Evolutionary conservation across 2,888 invertebrate species (phyloP), one percentile per base, ranked within the genome.

Genomic region (Kryphioiulus occultus): DNA sequence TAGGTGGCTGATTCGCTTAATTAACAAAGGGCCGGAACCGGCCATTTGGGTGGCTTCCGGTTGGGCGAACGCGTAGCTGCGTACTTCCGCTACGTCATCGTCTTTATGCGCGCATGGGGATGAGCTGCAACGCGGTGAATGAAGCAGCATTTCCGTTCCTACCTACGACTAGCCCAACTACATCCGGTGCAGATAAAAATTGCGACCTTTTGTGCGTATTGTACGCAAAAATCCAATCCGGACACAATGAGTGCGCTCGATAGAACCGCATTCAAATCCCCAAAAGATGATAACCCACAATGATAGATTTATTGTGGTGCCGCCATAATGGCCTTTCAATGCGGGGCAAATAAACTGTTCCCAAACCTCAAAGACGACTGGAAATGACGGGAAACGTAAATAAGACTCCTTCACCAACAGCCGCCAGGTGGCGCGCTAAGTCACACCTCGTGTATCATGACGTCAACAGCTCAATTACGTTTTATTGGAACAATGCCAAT

Each of bases 241-340:
- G 68, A 68, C 68, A 68, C 68, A 68, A 68, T 68, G 68, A 9
- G 68, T 26, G 68, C 68, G 68, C 68, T 68, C 68, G 68, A 68
- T 68, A 68, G 26, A 68, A 26, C 26, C 68, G 68, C 68, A 68
- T 68, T 68, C 26, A 68, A 68, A 68, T 68, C 68, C 68, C 68
- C 68, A 68, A 68, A 68, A 68, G 68, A 68, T 68, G 68, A 68
- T 68, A 68, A 68, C 68, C 68, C 68, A 68, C 68, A 26, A 68
- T 68, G 68, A 68, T 68, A 68, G 68, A 68, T 68, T 68, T 68
- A 68, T 68, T 68, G 68, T 68, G 68, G 26, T 26, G 68, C 68
- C 68, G 26, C n/a, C 68, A 68, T 22, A 68, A 68, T 68, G 68
- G 68, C 68, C 68, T 68, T 68, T 68, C 68, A 68, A 68, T 68